These are phyloP conservation scores for Alectura lathami DNA, from an alignment of 2,113 vertebrate species.

Conservation along the genomic window DNA sequence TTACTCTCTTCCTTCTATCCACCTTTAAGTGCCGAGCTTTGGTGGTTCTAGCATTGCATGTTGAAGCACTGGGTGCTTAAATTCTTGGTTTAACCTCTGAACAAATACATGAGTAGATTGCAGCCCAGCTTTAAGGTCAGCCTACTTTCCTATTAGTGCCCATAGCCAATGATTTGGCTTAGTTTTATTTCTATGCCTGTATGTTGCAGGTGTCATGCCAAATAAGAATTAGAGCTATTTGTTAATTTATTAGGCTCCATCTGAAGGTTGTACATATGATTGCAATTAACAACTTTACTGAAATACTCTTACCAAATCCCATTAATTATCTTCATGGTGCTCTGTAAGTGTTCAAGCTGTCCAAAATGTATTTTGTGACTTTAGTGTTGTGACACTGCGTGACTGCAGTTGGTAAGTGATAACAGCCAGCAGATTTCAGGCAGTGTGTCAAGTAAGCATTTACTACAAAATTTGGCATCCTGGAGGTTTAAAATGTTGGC, in stretches of 20 bases:
- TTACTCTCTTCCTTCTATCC: neutral
- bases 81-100: neutral
- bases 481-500: neutral
- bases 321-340: neutral
- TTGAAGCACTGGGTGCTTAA: neutral
- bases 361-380: neutral
- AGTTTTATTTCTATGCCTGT: neutral
- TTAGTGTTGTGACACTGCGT: neutral
- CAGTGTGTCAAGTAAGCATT: neutral
- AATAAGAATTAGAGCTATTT: neutral
- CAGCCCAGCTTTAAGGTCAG: neutral
- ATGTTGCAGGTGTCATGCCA: neutral
- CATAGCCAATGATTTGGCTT: rapidly evolving
- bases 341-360: neutral
- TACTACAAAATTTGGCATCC: neutral
- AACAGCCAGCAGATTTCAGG: neutral
- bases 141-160: neutral
- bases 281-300: neutral
- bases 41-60: neutral
- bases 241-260: neutral
- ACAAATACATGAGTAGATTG: neutral
- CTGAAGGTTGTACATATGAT: neutral
- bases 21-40: neutral
- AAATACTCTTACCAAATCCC: neutral
- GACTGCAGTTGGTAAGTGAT: neutral